phyloP scores from a whole-genome alignment of 2,113 vertebrate genomes.

The Ciconia boyciana region DNA sequence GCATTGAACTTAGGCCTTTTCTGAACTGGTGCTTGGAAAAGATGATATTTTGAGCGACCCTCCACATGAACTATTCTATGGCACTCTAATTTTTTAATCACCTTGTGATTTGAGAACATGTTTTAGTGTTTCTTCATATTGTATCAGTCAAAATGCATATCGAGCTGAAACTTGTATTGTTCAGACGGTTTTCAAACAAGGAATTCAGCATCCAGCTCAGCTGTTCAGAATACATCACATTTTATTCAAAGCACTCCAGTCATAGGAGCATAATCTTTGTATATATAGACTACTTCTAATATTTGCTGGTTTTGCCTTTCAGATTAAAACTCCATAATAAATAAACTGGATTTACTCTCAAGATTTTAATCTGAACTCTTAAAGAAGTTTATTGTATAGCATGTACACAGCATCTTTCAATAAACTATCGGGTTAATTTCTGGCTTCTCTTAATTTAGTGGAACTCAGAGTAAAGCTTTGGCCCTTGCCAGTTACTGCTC shows the following conservation, averaged over 20 bases:
- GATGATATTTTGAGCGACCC: background rate
- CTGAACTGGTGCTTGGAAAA: background rate
- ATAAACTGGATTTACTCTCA: background rate
- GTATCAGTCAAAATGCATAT: background rate
- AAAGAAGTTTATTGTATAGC: background rate
- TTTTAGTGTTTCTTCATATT: background rate
- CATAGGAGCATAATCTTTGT: background rate
- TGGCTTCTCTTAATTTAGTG: background rate
- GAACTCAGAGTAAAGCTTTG: background rate
- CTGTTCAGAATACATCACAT: background rate
- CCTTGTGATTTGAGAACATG: accelerated
- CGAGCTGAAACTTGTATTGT: background rate
- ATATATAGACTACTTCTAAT: background rate
- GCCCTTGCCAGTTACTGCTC: background rate
- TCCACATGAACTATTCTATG: background rate
- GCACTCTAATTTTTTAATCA: background rate
- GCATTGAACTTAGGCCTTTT: background rate
- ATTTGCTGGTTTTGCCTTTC: background rate
- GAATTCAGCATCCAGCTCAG: background rate
- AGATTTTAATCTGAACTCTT: background rate
- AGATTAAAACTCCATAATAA: background rate
- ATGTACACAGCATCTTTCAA: background rate
- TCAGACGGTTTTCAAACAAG: background rate
- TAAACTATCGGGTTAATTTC: background rate
- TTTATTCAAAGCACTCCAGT: background rate